phyloP scores from a whole-genome alignment of 2,113 vertebrate species.

The Peromyscus leucopus region DNA sequence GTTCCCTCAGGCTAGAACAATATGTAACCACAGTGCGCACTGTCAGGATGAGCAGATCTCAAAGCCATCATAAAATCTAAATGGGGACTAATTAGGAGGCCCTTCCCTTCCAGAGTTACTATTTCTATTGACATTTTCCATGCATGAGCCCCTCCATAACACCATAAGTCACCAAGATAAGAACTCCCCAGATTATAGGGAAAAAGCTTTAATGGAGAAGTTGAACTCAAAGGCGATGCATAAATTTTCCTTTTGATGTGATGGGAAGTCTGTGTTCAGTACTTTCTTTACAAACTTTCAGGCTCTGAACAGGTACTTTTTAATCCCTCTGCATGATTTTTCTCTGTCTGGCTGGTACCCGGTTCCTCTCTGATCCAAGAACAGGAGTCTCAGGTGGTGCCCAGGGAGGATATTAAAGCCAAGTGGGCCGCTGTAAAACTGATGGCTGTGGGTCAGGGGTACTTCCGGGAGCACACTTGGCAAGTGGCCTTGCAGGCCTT shows the following conservation, averaged over 20 bases:
- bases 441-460: neutral
- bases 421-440: neutral
- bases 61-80: slow-evolving; percentile 99
- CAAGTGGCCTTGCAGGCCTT: slow-evolving; percentile 4
- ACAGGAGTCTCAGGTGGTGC: neutral
- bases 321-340: slow-evolving; percentile 68
- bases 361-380: neutral
- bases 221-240: slow-evolving; percentile 99
- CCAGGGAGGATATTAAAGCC: slow-evolving; percentile 58
- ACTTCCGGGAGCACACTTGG: neutral
- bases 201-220: slow-evolving; percentile 99
- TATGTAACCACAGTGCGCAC: slow-evolving; percentile 99
- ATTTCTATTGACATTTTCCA: slow-evolving; percentile 99
- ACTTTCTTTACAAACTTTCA: slow-evolving; percentile 94
- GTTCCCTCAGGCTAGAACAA: slow-evolving; percentile 99
- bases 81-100: slow-evolving; percentile 99
- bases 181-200: slow-evolving; percentile 98
- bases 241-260: slow-evolving; percentile 97
- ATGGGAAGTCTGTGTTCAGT: slow-evolving; percentile 93
- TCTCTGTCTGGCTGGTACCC: neutral
- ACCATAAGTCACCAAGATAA: slow-evolving; percentile 99
- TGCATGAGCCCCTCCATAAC: slow-evolving; percentile 94
- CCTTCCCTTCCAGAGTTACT: slow-evolving; percentile 99
- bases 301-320: slow-evolving; percentile 84
- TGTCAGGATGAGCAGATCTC: slow-evolving; percentile 99